Evolutionary conservation across 1,140 invertebrate species (phyloP).

Genomic region (Arion vulgaris): DNA sequence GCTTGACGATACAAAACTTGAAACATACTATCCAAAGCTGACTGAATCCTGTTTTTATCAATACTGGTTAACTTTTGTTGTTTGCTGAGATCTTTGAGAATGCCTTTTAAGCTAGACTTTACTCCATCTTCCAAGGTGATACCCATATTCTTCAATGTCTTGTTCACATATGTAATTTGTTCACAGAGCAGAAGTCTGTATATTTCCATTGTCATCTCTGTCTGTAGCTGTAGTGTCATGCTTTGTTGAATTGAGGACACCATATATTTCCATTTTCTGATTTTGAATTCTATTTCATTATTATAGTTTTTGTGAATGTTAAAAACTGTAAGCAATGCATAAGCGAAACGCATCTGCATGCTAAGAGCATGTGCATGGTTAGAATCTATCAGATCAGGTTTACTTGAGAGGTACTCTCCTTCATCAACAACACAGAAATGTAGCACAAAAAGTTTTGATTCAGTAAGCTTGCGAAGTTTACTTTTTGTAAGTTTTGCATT

Average conservation of each 20-base stretch:
- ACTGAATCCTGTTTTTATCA: neutral
- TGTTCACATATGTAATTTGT: neutral
- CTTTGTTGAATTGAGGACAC: conserved; percentile 1
- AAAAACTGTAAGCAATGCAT: conserved; percentile 1
- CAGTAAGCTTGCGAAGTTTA: neutral
- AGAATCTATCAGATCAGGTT: conserved; percentile 13
- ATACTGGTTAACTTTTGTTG: neutral
- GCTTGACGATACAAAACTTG: neutral
- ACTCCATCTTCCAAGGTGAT: neutral
- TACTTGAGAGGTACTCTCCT: conserved; percentile 23
- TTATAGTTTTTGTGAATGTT: conserved; percentile 24
- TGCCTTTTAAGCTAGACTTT: neutral
- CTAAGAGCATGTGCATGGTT: conserved; percentile 24
- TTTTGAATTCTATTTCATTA: neutral
- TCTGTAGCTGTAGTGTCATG: neutral
- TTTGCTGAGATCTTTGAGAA: neutral
- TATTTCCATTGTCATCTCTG: conserved; percentile 30
- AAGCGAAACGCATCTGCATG: conserved; percentile 16
- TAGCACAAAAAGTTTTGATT: neutral
- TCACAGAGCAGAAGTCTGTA: conserved; percentile 15
- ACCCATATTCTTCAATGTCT: neutral
- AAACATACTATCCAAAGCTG: neutral
- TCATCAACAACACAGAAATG: conserved; percentile 25
- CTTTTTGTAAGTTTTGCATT: conserved; percentile 3
- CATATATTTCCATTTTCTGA: conserved; percentile 21